Conservation (phyloP, 2,888 invertebrate species). For the Agrochola litura region DNA sequence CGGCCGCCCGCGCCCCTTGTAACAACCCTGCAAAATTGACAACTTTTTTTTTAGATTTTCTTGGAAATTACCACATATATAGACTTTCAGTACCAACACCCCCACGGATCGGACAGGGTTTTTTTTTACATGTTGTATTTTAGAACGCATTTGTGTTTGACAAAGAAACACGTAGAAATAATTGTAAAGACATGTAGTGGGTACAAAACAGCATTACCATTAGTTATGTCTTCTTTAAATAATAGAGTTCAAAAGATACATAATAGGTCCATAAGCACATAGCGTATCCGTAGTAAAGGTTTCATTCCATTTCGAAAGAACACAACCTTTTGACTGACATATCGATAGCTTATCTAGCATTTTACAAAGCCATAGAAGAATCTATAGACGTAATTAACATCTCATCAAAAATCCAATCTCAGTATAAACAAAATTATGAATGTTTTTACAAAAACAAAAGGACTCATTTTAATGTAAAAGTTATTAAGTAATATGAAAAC, state of each 20-base stretch:
- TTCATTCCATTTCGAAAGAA: too few relatives aligned
- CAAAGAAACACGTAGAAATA: too few relatives aligned
- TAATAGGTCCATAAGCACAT: too few relatives aligned
- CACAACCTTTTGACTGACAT: neutral
- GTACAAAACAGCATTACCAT: neutral
- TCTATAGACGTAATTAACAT: neutral
- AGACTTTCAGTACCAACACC: too few relatives aligned
- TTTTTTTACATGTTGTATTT: too few relatives aligned
- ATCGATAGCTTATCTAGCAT: neutral
- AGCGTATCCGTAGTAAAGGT: too few relatives aligned
- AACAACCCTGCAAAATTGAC: too few relatives aligned
- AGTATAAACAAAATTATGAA: neutral
- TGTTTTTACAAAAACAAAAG: neutral
- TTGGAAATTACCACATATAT: too few relatives aligned
- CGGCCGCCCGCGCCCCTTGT: too few relatives aligned
- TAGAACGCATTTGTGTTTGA: neutral
- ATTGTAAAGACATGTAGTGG: neutral
- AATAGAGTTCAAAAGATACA: too few relatives aligned
- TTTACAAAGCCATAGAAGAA: neutral
- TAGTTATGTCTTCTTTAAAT: neutral
- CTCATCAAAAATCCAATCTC: neutral
- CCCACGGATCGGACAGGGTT: too few relatives aligned
- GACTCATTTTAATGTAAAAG: slow-evolving; percentile 2
- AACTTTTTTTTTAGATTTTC: too few relatives aligned
- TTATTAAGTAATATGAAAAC: slow-evolving; percentile 7